A percentile compares a stretch with the other conserved stretches of the same genome.
These are phyloP conservation scores for Periophthalmodon schlosseri DNA, from an alignment of 2,113 vertebrate species.

Conservation along the genomic window DNA sequence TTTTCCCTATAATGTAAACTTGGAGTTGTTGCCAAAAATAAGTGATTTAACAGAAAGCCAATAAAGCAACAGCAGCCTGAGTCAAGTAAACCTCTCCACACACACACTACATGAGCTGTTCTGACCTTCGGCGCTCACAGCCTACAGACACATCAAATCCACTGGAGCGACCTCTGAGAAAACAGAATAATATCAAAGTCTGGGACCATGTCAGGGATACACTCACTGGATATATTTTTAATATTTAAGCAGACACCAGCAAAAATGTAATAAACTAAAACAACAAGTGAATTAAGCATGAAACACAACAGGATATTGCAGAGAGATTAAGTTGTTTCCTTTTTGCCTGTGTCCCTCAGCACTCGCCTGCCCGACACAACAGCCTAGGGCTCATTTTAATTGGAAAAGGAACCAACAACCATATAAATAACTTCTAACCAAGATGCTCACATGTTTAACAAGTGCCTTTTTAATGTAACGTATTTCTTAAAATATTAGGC, in stretches of 20 bases:
- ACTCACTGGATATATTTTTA: constrained; percentile 90
- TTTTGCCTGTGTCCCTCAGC: constrained; percentile 76
- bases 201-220: constrained; percentile 82
- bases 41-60: constrained; percentile 6
- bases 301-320: constrained; percentile 99
- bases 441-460: constrained; percentile 37
- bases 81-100: constrained; percentile 37
- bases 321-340: constrained; percentile 94
- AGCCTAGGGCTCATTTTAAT: constrained; percentile 66
- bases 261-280: constrained; percentile 95
- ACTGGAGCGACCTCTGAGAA: constrained; percentile 79
- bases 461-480: constrained; percentile 25
- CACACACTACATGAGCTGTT: constrained; percentile 54
- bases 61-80: constrained; percentile 35
- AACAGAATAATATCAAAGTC: constrained; percentile 84
- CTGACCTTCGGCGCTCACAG: constrained; percentile 63
- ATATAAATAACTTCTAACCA: constrained; percentile 47
- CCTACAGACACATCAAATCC: constrained; percentile 84
- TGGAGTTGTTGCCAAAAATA: constrained; percentile 13
- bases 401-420: constrained; percentile 53
- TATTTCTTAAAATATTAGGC: constrained; percentile 50
- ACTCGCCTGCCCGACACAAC: constrained; percentile 60
- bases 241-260: constrained; percentile 89
- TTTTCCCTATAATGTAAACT: constrained; percentile 5
- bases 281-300: constrained; percentile 87